A percentile compares a stretch with the other conserved stretches of the same genome.
phyloP scores from a whole-genome alignment of 2,113 vertebrate genomes.

The Brachyhypopomus gauderio region DNA sequence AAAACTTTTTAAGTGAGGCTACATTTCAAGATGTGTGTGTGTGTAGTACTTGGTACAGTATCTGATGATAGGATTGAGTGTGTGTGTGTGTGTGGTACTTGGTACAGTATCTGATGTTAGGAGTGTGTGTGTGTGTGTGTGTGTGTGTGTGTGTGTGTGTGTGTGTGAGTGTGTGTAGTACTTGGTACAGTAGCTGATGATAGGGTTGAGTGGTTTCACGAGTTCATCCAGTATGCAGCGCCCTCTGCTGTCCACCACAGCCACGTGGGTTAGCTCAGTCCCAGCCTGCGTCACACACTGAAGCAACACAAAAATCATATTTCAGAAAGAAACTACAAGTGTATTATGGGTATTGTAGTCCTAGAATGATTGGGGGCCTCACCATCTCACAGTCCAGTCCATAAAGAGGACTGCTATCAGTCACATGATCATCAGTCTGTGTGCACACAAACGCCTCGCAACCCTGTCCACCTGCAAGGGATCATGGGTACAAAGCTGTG shows the following conservation, averaged over 20 bases:
- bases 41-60: too few relatives aligned
- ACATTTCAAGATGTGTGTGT: too few relatives aligned
- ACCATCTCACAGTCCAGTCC: slow-evolving; percentile 96
- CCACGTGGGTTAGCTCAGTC: slow-evolving; percentile 79
- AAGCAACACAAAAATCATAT: slow-evolving; percentile 15
- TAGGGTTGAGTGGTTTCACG: slow-evolving; percentile 79
- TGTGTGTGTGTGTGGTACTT: too few relatives aligned
- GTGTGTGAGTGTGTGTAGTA: too few relatives aligned
- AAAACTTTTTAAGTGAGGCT: too few relatives aligned
- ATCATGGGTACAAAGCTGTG: neutral
- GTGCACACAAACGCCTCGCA: slow-evolving; percentile 76
- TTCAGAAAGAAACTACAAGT: neutral
- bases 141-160: too few relatives aligned
- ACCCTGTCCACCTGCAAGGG: slow-evolving; percentile 69
- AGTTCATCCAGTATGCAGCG: slow-evolving; percentile 83
- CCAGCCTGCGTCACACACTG: slow-evolving; percentile 84
- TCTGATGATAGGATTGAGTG: too few relatives aligned
- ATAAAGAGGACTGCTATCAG: slow-evolving; percentile 85
- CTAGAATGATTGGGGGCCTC: slow-evolving; percentile 48
- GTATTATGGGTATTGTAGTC: neutral
- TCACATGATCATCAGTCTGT: slow-evolving; percentile 67
- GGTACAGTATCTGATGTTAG: too few relatives aligned
- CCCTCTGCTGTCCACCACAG: slow-evolving; percentile 81
- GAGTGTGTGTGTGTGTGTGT: too few relatives aligned
- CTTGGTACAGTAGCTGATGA: slow-evolving; percentile 84